Evolutionary conservation across 2,797 vertebrate genomes (phyloP).

Genomic region (Phaenicophaeus curvirostris): DNA sequence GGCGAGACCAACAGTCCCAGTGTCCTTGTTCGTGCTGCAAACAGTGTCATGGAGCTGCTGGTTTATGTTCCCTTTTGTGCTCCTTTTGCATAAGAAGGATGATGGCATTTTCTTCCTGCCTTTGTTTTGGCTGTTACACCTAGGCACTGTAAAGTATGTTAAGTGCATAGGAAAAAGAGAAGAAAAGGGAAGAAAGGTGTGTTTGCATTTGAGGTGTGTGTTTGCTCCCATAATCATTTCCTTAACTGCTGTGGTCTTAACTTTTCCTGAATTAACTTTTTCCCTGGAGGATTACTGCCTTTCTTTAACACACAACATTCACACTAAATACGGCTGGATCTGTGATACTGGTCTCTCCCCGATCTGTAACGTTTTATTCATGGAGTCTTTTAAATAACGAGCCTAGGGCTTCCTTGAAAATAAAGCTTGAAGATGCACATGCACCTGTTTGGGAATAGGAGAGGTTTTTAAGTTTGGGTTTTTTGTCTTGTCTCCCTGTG

Average conservation of each 20-base stretch:
- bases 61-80: neutral
- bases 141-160: neutral
- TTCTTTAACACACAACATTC: neutral
- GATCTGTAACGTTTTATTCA: neutral
- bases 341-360: neutral
- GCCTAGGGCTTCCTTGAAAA: neutral
- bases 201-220: neutral
- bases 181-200: neutral
- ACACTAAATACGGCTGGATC: neutral
- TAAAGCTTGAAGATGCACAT: neutral
- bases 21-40: accelerated
- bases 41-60: neutral
- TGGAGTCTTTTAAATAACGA: neutral
- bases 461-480: neutral
- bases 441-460: neutral
- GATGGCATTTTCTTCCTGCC: neutral
- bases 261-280: neutral
- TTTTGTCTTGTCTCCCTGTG: neutral
- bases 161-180: neutral
- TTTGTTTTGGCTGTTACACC: neutral
- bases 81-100: neutral
- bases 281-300: neutral
- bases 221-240: neutral
- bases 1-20: neutral
- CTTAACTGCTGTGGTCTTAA: neutral